Percentiles rank a stretch among this genome's conserved stretches.
Evolutionary conservation across 2,888 invertebrate species (phyloP).

Genomic region (Sphaeridia pumilis): DNA sequence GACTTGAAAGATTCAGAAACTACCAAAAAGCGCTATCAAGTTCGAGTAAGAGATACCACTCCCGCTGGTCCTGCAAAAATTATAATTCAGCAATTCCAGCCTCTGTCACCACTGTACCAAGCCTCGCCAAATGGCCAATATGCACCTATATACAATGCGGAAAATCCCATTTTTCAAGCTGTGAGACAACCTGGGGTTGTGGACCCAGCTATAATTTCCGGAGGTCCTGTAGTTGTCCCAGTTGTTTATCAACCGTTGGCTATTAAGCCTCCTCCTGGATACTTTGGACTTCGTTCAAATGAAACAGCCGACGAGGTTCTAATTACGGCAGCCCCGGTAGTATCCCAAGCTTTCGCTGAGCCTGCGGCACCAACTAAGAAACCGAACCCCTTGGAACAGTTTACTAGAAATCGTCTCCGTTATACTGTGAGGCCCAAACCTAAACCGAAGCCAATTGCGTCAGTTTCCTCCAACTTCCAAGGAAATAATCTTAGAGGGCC

Average conservation of each 20-base stretch:
- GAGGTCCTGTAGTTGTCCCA: not conserved
- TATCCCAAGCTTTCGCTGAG: no score
- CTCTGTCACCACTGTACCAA: slow-evolving; percentile 1
- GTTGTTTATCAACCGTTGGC: not conserved
- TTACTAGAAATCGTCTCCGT: slow-evolving; percentile 1
- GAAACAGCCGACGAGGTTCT: no score
- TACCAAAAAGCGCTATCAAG: not conserved
- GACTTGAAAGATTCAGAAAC: not conserved
- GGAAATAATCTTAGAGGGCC: no score
- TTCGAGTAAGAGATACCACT: not conserved
- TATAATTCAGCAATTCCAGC: slow-evolving; percentile 4
- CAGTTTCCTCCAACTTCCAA: no score
- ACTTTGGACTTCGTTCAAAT: no score
- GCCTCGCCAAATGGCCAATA: not conserved
- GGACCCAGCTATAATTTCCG: not conserved
- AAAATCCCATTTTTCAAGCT: not conserved
- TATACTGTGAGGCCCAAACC: slow-evolving; percentile 1
- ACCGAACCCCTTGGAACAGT: not conserved
- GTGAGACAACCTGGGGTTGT: not conserved
- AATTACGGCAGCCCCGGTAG: no score
- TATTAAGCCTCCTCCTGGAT: not conserved
- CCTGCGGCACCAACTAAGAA: not conserved
- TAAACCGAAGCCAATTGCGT: no score
- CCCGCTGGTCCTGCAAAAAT: not conserved
- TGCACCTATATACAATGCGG: not conserved